Base-by-base conservation (phyloP, 1,140 invertebrate species). In the Elysia chlorotica region DNA sequence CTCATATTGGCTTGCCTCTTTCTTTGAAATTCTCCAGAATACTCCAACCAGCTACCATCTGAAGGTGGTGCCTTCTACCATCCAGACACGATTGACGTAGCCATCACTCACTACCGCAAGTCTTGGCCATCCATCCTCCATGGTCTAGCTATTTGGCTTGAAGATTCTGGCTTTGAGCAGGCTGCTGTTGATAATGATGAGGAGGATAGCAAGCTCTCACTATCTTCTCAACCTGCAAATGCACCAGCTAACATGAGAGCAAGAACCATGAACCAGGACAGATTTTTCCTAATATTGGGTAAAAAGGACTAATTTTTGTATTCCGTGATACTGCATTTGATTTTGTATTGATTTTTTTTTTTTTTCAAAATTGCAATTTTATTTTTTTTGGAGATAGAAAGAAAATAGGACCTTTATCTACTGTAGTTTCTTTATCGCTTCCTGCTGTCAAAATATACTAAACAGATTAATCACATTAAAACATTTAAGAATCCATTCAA, bases 41-140 rank as follows among this genome's bases (percentile, higher is more conserved):
- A 96, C 87, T 92, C 93, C 4, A 95, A 94, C 77, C 96, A 98
- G 87, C 89, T 99, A 63, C 97, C 96, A 0, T 93, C 95, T 80
- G 96, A 98, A 94, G 88, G 97, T 56, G 97, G 97, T 21, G 94
- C 97, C 2, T 99, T 99, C 87, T 99, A 98, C 85, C 97, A 95
- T 2, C 93, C 94, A 53, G 97, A 99, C 82, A 97, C 96, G 0
- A 95, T 97, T 82, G 96, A 99, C 79, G 93, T 92, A 23, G 95
- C 96, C 5, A 91, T 95, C 73, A 92, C 92, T 30, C 96, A 98
- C 87, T 99, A 99, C 87, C 90, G 91, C 53, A 91, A 92, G 76
- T 93, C 94, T 3, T 99, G 98, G 97, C 95, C 97, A 0, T 93
- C 96, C 2, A 93, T 99, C 77, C 90, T 99, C 25, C 93, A 98